These are phyloP conservation scores for Erythrolamprus reginae DNA, from an alignment of 2,113 vertebrate genomes.

Conservation along the genomic window DNA sequence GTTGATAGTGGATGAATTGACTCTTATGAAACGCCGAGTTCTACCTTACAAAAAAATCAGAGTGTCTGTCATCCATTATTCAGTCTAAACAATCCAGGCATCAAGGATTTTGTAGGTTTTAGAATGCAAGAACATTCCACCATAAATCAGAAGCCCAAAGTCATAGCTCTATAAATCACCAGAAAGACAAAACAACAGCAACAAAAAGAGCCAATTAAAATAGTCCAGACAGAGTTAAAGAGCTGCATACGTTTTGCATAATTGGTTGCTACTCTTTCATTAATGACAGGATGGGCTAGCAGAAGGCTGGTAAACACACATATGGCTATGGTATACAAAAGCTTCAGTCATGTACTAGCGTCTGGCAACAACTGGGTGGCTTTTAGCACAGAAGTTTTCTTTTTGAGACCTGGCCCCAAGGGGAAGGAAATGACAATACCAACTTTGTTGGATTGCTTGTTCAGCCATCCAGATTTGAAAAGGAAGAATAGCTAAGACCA, in stretches of 20 bases:
- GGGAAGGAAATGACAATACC: not conserved
- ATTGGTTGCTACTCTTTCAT: not conserved
- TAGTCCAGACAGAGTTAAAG: not conserved
- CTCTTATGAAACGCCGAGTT: not conserved
- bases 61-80: not conserved
- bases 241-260: not conserved
- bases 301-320: not conserved
- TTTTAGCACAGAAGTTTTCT: not conserved
- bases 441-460: not conserved
- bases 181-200: not conserved
- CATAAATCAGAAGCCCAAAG: not conserved
- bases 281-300: not conserved
- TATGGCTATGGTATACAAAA: not conserved
- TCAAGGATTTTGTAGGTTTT: not conserved
- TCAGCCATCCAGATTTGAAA: not conserved
- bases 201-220: not conserved
- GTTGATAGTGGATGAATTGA: not conserved
- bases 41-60: not conserved
- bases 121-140: not conserved
- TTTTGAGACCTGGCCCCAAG: not conserved
- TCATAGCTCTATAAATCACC: not conserved
- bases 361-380: not conserved
- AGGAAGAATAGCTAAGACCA: not conserved
- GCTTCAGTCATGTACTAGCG: not conserved
- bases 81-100: not conserved